Percentiles rank a stretch among this genome's conserved stretches.
Conservation (phyloP, 2,797 vertebrate genomes). For the Garrulus glandarius region DNA sequence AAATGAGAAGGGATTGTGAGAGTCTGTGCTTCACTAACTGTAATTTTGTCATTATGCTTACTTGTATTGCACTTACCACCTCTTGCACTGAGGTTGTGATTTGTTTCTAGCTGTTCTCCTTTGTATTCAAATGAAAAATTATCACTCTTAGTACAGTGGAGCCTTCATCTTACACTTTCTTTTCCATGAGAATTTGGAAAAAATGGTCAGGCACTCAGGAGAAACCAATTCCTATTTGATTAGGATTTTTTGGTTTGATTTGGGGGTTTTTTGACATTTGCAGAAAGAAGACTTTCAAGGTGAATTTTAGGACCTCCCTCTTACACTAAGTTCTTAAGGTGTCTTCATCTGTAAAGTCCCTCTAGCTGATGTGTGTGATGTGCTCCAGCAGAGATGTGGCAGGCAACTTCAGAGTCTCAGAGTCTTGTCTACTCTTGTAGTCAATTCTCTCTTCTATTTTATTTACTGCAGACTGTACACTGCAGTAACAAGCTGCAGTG, state of each 20-base stretch:
- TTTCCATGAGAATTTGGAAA: neutral
- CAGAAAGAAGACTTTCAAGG: neutral
- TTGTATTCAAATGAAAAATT: neutral
- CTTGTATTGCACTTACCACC: neutral
- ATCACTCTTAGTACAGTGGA: neutral
- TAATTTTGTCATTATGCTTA: neutral
- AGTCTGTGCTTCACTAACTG: neutral
- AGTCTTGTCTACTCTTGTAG: neutral
- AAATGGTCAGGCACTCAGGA: neutral
- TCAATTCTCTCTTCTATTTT: neutral
- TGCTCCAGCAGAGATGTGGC: neutral
- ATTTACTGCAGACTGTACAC: neutral
- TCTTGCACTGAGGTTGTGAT: neutral
- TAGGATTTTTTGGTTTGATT: neutral
- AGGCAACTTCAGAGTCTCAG: neutral
- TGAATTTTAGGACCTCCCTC: neutral
- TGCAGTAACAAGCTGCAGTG: neutral
- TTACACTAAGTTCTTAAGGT: neutral
- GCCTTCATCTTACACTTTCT: neutral
- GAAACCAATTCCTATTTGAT: neutral
- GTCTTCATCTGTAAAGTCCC: neutral
- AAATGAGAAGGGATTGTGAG: neutral
- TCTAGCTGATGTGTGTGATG: neutral
- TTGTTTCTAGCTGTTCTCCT: neutral
- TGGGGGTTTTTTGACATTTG: rapidly evolving